These are phyloP conservation scores for Strix aluco DNA, from an alignment of 2,113 vertebrate species.

Conservation along the genomic window DNA sequence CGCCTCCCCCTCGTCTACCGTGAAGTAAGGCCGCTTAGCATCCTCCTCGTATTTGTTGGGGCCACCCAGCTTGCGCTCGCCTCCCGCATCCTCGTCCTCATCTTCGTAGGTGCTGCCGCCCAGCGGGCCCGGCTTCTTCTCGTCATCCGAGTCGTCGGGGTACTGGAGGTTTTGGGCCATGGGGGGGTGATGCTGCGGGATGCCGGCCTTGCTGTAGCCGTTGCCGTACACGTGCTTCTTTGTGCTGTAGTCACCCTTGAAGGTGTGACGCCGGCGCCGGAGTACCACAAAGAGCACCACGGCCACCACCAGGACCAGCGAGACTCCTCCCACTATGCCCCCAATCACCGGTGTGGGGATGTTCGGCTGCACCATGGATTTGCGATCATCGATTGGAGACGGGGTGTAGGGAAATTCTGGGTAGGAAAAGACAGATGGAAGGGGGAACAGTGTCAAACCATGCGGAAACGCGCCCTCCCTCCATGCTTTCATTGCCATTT, in stretches of 20 bases:
- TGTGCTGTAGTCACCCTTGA: conserved; percentile 99
- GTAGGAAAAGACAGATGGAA: conserved; percentile 98
- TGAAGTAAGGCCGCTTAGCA: conserved; percentile 96
- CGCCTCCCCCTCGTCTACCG: conserved; percentile 92
- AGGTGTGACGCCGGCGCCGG: conserved; percentile 93
- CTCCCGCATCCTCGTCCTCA: conserved; percentile 74
- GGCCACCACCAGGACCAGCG: conserved; percentile 83
- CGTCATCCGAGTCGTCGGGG: conserved; percentile 93
- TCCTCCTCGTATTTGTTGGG: conserved; percentile 90
- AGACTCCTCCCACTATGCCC: conserved; percentile 87
- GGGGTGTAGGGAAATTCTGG: conserved; percentile 95
- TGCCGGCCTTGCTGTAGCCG: conserved; percentile 93
- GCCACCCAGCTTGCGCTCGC: conserved; percentile 78
- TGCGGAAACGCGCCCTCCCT: conserved; percentile 76
- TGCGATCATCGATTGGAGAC: conserved; percentile 67
- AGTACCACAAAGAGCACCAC: conserved; percentile 88
- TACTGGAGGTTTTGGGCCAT: conserved; percentile 95
- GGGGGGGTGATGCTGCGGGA: conserved; percentile 86
- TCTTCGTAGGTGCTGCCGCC: conserved; percentile 82
- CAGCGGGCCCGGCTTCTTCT: conserved; percentile 91
- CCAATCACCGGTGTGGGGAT: conserved; percentile 86
- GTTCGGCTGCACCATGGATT: conserved; percentile 75
- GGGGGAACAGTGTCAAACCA: conserved; percentile 92
- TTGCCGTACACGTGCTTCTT: conserved; percentile 98
- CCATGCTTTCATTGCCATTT: conserved; percentile 37